A percentile compares a stretch with the other conserved stretches of the same genome.
These are phyloP conservation scores for Mesembrinibis cayennensis DNA, from an alignment of 2,113 vertebrate species.

Conservation along the genomic window DNA sequence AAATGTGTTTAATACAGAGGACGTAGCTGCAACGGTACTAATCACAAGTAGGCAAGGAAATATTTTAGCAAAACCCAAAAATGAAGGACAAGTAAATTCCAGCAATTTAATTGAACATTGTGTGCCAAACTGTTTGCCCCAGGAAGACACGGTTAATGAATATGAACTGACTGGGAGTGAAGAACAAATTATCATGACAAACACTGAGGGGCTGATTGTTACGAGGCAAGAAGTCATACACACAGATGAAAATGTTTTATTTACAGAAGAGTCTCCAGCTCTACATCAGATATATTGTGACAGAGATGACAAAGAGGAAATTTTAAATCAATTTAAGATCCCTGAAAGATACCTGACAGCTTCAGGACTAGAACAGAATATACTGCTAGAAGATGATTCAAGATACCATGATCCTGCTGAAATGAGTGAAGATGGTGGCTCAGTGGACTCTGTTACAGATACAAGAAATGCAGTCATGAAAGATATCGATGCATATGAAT, in stretches of 20 bases:
- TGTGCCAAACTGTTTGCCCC: background rate
- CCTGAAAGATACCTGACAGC: constrained; percentile 40
- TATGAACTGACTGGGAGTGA: background rate
- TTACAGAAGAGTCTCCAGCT: background rate
- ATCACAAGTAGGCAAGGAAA: background rate
- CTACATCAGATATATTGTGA: background rate
- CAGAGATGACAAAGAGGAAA: background rate
- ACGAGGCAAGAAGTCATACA: background rate
- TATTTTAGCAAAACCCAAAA: background rate
- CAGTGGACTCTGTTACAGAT: background rate
- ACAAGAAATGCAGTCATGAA: background rate
- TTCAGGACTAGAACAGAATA: constrained; percentile 13
- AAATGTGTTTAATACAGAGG: background rate
- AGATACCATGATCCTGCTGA: background rate
- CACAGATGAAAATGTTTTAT: background rate
- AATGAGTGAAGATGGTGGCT: background rate
- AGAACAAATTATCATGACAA: background rate
- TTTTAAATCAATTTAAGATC: background rate
- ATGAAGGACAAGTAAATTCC: background rate
- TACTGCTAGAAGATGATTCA: background rate
- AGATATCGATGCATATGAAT: background rate
- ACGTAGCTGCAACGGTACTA: background rate
- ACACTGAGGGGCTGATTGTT: background rate
- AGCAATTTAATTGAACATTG: background rate
- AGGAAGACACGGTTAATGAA: constrained; percentile 1